Conservation (phyloP, 2,797 vertebrate species). For the Muscicapa comitata region DNA sequence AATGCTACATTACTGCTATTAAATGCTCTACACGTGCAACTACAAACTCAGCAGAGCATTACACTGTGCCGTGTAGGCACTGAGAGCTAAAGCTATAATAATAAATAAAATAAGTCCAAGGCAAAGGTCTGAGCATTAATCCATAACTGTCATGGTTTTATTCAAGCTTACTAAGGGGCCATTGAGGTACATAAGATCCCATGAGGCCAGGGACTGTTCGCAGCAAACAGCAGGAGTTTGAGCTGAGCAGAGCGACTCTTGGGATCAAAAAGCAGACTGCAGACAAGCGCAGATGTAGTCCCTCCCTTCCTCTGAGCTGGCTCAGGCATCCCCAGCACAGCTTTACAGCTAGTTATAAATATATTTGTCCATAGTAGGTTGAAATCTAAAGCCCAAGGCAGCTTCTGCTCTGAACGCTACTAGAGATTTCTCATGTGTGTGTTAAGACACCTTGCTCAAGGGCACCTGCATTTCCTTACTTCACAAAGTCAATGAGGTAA, state of each 20-base stretch:
- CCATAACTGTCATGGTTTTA: not conserved
- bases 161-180: not conserved
- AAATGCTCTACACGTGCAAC: not conserved
- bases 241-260: not conserved
- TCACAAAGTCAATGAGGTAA: conserved; percentile 9
- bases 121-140: not conserved
- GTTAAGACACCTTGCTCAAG: not conserved
- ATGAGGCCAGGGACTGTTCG: not conserved
- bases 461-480: not conserved
- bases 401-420: not conserved
- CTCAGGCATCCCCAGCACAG: not conserved
- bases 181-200: not conserved
- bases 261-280: not conserved
- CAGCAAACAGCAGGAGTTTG: not conserved
- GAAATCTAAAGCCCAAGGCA: conserved; percentile 13
- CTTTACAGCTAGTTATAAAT: not conserved
- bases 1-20: fast-evolving
- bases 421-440: not conserved
- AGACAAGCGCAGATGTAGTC: not conserved
- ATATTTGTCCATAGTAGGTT: not conserved
- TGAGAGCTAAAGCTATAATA: not conserved
- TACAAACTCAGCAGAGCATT: not conserved
- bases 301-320: not conserved
- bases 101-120: not conserved
- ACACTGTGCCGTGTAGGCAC: fast-evolving